Percentiles rank a stretch among this genome's conserved stretches.
phyloP scores from a whole-genome alignment of 2,797 vertebrate genomes.

The Argya squamiceps region DNA sequence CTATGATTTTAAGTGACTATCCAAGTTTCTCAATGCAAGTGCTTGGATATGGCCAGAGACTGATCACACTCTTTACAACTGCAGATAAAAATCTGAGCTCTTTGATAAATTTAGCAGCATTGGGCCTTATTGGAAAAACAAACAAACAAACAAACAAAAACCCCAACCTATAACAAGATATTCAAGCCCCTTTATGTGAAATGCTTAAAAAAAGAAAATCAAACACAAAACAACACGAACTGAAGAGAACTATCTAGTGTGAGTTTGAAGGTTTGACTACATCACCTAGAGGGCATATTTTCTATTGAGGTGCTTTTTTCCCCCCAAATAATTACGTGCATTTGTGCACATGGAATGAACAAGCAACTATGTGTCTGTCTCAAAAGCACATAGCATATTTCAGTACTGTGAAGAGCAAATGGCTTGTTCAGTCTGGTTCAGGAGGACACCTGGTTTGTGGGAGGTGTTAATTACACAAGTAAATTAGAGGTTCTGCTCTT shows the following conservation, averaged over 20 bases:
- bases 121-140: background rate
- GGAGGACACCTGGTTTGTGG: conserved; percentile 41
- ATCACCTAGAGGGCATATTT: background rate
- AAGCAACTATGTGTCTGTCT: background rate
- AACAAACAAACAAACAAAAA: too few relatives aligned
- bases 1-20: background rate
- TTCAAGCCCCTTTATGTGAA: background rate
- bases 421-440: background rate
- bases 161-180: background rate
- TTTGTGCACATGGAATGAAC: background rate
- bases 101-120: background rate
- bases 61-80: background rate
- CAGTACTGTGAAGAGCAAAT: background rate
- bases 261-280: background rate
- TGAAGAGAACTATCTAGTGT: background rate
- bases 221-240: background rate
- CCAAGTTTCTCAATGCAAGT: background rate
- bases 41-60: background rate
- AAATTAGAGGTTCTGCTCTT: conserved; percentile 26
- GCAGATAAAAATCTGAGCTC: background rate
- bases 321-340: background rate
- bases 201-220: background rate
- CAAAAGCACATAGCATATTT: background rate
- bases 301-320: background rate
- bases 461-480: conserved; percentile 60